Evolutionary conservation across 2,888 invertebrate species (phyloP), one percentile per base, ranked within the genome.

Genomic region (Brachyopa scutellaris): DNA sequence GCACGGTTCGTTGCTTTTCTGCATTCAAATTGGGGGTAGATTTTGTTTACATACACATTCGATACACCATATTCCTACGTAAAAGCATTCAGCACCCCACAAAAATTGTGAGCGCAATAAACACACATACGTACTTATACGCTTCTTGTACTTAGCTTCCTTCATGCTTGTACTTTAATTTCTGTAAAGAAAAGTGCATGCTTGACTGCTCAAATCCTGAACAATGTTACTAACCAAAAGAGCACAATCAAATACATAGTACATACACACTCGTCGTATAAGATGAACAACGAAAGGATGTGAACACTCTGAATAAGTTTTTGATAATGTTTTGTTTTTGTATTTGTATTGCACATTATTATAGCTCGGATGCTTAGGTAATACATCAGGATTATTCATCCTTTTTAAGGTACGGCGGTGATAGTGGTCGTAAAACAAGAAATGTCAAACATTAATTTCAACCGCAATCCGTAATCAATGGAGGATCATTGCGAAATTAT

Each of bases 391-490:
- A 40, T 38, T 51, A 38, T 36, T 45, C 21, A 13, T 19, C 13
- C 21, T 47, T 33, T 36, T 45, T 6, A 38, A 42, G 26, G 11
- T 8, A 7, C 26, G 13, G n/a, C 15, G 21, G 17, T 9, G 8
- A 33, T 26, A 19, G 38, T 6, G 40, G 9, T 62, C 72, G 53
- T 73, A 73, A 73, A 70, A 40, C 42, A 62, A 64, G 38, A 57
- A 51, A 67, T 76, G 66, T 26, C 66, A 67, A 66, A 49, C 74
- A 76, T 76, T 64, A 73, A 76, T 76, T 76, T 76, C 19, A 57
- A 59, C 66, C 26, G 51, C 40, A 76, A 67, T 67, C 66, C 66
- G 53, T 67, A 67, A 76, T 76, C 74, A 67, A 67, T 59, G 66
- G n/a, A 59, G 59, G 59, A 76, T 76, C 74, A 76, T 42, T 42